Percentiles rank a stretch among this genome's conserved stretches.
Conservation (phyloP, 2,113 vertebrate species). For the Montifringilla adamsi region DNA sequence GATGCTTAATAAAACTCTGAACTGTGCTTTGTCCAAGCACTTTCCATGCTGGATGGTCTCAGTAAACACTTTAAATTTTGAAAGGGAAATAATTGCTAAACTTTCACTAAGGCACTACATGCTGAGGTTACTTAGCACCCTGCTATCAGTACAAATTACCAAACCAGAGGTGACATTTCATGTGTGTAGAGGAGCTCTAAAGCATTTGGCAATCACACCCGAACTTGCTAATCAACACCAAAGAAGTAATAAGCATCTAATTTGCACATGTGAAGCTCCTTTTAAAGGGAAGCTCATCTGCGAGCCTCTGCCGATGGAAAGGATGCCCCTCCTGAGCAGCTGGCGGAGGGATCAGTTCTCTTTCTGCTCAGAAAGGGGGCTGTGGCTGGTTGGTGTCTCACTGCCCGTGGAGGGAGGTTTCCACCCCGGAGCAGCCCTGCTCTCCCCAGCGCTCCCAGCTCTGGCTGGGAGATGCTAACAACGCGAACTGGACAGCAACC, state of each 20-base stretch:
- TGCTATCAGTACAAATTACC: background rate
- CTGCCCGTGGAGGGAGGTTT: background rate
- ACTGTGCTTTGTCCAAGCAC: background rate
- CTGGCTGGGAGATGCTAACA: background rate
- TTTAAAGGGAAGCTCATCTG: background rate
- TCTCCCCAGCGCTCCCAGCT: background rate
- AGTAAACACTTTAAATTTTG: conserved; percentile 24
- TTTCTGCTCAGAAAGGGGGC: background rate
- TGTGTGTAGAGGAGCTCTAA: background rate
- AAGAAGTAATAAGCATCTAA: conserved; percentile 25
- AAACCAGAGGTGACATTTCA: background rate
- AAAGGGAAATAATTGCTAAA: background rate
- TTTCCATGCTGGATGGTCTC: background rate
- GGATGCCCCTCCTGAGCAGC: background rate
- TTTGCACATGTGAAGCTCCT: conserved; percentile 6
- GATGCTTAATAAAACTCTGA: background rate
- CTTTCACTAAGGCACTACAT: background rate
- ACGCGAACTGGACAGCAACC: background rate
- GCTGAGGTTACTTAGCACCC: background rate
- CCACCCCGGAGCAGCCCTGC: background rate
- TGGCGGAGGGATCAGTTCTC: background rate
- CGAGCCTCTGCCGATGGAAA: background rate
- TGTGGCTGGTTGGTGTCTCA: background rate
- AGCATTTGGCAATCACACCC: conserved; percentile 1
- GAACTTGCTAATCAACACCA: conserved; percentile 20